A percentile compares a stretch with the other conserved stretches of the same genome.
phyloP scores from a whole-genome alignment of 2,888 invertebrate genomes.

The Tachina fera region DNA sequence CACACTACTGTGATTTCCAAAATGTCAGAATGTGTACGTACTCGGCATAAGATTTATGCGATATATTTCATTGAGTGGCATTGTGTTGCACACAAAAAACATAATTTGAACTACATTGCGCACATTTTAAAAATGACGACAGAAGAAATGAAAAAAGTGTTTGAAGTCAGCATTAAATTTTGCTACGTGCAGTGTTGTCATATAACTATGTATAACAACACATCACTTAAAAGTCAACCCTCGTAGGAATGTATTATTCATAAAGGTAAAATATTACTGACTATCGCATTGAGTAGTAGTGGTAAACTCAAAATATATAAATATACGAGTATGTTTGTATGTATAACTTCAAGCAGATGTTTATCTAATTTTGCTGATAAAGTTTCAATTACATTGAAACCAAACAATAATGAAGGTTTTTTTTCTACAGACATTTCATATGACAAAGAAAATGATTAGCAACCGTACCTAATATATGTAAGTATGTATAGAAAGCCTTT shows the following conservation, averaged over 20 bases:
- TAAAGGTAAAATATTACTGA: constrained; percentile 27
- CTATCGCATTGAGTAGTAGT: constrained; percentile 11
- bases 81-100: too few relatives aligned
- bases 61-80: too few relatives aligned
- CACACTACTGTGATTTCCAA: too few relatives aligned
- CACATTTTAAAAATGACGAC: too few relatives aligned
- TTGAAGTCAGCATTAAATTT: too few relatives aligned
- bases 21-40: too few relatives aligned
- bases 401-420: constrained; percentile 5
- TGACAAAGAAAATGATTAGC: not conserved
- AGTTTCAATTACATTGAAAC: constrained; percentile 33
- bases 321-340: not conserved
- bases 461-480: not conserved
- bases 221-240: not conserved
- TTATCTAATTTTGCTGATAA: constrained; percentile 67
- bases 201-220: not conserved
- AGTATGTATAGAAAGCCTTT: constrained; percentile 10
- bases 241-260: constrained; percentile 34
- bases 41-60: too few relatives aligned
- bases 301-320: too few relatives aligned
- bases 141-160: not conserved
- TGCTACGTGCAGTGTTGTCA: too few relatives aligned
- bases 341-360: constrained; percentile 58
- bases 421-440: not conserved
- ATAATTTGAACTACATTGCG: too few relatives aligned